Evolutionary conservation across 2,888 invertebrate species (phyloP).

Genomic region (Drosophila dives): DNA sequence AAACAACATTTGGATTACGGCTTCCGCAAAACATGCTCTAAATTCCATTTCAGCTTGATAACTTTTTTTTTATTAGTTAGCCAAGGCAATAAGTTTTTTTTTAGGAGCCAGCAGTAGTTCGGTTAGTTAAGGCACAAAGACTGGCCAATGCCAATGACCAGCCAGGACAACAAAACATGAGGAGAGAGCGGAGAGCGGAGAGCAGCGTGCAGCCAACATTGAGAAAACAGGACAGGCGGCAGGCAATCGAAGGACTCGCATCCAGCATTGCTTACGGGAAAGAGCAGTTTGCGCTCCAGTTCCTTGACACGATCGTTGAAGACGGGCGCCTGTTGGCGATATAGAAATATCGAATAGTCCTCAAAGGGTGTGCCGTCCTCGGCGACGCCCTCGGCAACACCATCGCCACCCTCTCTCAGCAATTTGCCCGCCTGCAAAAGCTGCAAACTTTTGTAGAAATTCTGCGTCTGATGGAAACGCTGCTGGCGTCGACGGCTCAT

Average conservation of each 20-base stretch:
- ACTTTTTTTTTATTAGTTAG: slow-evolving; percentile 26
- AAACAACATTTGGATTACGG: slow-evolving; percentile 1
- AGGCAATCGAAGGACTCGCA: slow-evolving; percentile 43
- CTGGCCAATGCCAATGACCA: slow-evolving; percentile 12
- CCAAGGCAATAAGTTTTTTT: slow-evolving; percentile 8
- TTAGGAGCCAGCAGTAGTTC: slow-evolving; percentile 7
- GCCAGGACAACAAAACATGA: slow-evolving; percentile 14
- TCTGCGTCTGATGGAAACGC: slow-evolving; percentile 91
- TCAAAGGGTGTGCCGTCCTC: slow-evolving; percentile 89
- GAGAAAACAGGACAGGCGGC: slow-evolving; percentile 26
- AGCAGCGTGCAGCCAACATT: slow-evolving; percentile 48
- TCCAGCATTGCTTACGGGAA: slow-evolving; percentile 88
- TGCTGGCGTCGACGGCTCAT: slow-evolving; percentile 88
- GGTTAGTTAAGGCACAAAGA: slow-evolving; percentile 26
- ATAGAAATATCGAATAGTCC: slow-evolving; percentile 93
- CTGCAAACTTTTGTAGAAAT: slow-evolving; percentile 93
- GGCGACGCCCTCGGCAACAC: slow-evolving; percentile 81
- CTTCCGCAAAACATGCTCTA: slow-evolving; percentile 21
- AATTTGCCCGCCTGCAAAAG: slow-evolving; percentile 92
- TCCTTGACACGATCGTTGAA: slow-evolving; percentile 94
- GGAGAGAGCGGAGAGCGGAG: slow-evolving; percentile 15
- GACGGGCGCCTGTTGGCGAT: slow-evolving; percentile 93
- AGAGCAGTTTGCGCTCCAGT: slow-evolving; percentile 90
- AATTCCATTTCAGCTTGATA: slow-evolving; percentile 1
- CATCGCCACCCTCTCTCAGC: slow-evolving; percentile 85